Evolutionary conservation across 1,140 invertebrate species (phyloP), one percentile per base, ranked within the genome.

Genomic region (Drosophila punjabiensis): DNA sequence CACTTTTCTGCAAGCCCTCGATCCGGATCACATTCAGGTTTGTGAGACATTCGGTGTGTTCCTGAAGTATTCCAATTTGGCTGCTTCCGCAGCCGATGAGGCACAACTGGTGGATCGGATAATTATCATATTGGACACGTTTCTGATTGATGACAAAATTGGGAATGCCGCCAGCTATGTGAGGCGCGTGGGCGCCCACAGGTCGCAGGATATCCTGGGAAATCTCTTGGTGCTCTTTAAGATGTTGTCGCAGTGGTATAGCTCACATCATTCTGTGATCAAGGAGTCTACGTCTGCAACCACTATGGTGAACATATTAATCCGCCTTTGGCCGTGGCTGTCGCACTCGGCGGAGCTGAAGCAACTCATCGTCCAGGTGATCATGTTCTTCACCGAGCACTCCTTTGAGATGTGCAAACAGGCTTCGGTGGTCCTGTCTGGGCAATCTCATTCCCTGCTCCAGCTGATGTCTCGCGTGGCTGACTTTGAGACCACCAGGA

Each of bases 261-360:
- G 74, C n/a, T 53, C 70, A 0, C 58, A 74, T 1, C 48, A 74
- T 37, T 32, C 76, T 1, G 50, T 80, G 18, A 73, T 93, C 8
- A 82, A 64, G 3, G 73, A 92, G 14, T 14, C 81, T 3, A 5
- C 32, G 0, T 50, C 77, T 24, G 79, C 85, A 9, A 6, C 43
- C 4, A n/a, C 45, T 4, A 13, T 82, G 1, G 65, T 78, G 0
- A 67, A 60, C 3, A n/a, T 91, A 6, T 18, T 87, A 3, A 28
- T 91, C 0, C 73, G 83, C 11, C 18, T 92, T 8, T 93, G 92
- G 92, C 87, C 90, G 1, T 93, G 92, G 92, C 20, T 91, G 3
- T 78, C 78, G 4, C 84, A 92, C 33, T 91, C 90, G 16, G n/a
- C 37, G 8, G 48, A 75, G 11, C 66, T 93, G 1, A 92, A 86